Conservation (phyloP, 2,797 vertebrate genomes). For the Naso thynnoides region DNA sequence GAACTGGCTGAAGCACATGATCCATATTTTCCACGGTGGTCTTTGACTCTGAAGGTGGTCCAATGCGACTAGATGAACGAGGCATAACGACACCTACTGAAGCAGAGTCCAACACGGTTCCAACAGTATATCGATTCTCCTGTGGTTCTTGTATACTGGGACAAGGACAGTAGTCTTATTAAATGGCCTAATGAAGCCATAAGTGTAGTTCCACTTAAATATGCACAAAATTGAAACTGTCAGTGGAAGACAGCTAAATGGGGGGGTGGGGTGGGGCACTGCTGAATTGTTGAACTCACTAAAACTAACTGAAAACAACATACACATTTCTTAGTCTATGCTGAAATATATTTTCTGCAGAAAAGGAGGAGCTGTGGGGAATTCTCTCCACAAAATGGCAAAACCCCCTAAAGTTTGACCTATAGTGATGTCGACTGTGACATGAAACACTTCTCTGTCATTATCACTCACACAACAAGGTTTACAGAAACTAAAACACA, state of each 20-base stretch:
- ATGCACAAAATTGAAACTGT: conserved; percentile 67
- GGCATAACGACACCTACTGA: too few relatives aligned
- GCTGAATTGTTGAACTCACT: conserved; percentile 52
- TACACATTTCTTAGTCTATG: conserved; percentile 5
- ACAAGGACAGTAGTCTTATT: too few relatives aligned
- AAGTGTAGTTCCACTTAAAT: too few relatives aligned
- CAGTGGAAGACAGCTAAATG: conserved; percentile 71
- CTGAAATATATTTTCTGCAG: conserved; percentile 35
- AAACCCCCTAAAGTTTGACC: conserved; percentile 55
- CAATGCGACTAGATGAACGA: too few relatives aligned
- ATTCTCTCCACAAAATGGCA: conserved; percentile 24
- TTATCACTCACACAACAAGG: neutral
- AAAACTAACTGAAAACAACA: conserved; percentile 42
- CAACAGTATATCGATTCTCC: too few relatives aligned
- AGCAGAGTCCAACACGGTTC: too few relatives aligned
- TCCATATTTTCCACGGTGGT: too few relatives aligned
- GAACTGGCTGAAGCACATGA: too few relatives aligned
- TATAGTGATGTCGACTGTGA: conserved; percentile 35
- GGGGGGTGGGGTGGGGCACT: conserved; percentile 71
- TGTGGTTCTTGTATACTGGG: too few relatives aligned
- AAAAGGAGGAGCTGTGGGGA: conserved; percentile 31
- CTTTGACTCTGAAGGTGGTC: too few relatives aligned
- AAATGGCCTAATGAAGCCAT: too few relatives aligned
- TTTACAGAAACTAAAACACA: conserved; percentile 30
- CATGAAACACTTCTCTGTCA: conserved; percentile 58